Base-by-base conservation (phyloP, 2,888 invertebrate genomes). In the Ennomos quercinarius region DNA sequence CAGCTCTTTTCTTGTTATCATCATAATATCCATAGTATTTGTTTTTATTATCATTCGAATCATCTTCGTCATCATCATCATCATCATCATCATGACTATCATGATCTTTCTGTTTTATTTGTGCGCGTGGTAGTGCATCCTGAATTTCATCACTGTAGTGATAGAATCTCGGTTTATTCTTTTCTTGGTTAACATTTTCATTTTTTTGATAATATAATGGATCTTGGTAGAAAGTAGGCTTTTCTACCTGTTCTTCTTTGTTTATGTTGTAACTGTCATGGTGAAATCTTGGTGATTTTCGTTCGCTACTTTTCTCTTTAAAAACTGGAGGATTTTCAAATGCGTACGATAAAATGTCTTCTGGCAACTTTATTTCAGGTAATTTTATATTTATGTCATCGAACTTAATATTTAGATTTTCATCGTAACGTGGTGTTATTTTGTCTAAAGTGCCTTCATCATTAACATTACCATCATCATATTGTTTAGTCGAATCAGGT, bases 351-450 rank as follows among this genome's bases (percentile, higher is more conserved):
- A 93, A 81, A 70, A 93, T 81, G 61, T 89, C 88, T n/a, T 93
- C 86, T 1, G 93, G 93, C 60, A 93, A 71, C 72, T 87, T 87
- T 61, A 93, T 92, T 74, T 91, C 92, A 5, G 93, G 93, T 63
- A 93, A 72, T 68, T 86, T 86, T 56, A 93, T 83, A n/a, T 78
- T 65, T 27, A 89, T 68, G 59, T 93, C 88, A 55, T 84, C 86
- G 61, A 92, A 91, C 71, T 90, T 89, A 13, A 87, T 79, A 42
- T 89, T 85, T 57, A 91, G 75, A 57, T 92, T 73, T 45, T 91
- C 87, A 70, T 89, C 90, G 68, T 81, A 89, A 63, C 74, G 76
- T 9, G 85, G 83, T 41, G 76, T 67, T 57, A 83, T 66, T 27
- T 77, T 72, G 42, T 86, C 84, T 48, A 81, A 53, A 4, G 84